A percentile compares a stretch with the other conserved stretches of the same genome.
These are phyloP conservation scores for Paracanthobrama guichenoti DNA, from an alignment of 2,113 vertebrate species.

Conservation along the genomic window DNA sequence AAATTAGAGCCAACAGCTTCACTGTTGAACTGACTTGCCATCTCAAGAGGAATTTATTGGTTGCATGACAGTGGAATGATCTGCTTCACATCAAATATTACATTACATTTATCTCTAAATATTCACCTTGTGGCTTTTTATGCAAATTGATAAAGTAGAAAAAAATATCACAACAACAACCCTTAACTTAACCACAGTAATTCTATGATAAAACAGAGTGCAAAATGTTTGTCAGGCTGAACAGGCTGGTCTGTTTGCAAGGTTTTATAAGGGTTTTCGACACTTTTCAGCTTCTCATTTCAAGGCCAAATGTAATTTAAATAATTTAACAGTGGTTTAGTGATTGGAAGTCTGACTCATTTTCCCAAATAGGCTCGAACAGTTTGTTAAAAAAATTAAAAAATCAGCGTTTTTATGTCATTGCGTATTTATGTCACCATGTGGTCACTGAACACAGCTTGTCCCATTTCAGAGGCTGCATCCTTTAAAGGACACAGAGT, in stretches of 20 bases:
- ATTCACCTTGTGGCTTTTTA: neutral
- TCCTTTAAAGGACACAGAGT: too few species aligned
- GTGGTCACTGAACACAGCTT: too few species aligned
- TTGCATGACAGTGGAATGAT: conserved; percentile 38
- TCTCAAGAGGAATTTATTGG: conserved; percentile 31
- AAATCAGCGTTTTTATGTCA: too few species aligned
- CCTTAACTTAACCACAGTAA: neutral
- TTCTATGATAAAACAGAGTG: neutral
- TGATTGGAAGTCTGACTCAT: neutral
- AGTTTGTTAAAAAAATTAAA: too few species aligned
- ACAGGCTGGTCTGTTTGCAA: neutral
- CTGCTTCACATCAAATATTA: conserved; percentile 6
- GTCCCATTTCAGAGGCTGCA: too few species aligned
- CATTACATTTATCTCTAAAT: neutral
- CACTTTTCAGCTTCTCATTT: neutral
- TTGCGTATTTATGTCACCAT: too few species aligned
- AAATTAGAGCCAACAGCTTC: conserved; percentile 58
- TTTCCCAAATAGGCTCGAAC: neutral
- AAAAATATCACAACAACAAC: neutral
- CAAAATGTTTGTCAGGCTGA: neutral
- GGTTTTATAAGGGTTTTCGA: neutral
- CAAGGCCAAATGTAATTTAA: neutral
- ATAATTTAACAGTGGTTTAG: neutral
- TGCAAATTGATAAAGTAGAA: neutral
- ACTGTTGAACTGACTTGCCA: conserved; percentile 42